A percentile compares a stretch with the other conserved stretches of the same genome.
Conservation (phyloP, 2,113 vertebrate genomes). For the Pollimyrus isidori region DNA sequence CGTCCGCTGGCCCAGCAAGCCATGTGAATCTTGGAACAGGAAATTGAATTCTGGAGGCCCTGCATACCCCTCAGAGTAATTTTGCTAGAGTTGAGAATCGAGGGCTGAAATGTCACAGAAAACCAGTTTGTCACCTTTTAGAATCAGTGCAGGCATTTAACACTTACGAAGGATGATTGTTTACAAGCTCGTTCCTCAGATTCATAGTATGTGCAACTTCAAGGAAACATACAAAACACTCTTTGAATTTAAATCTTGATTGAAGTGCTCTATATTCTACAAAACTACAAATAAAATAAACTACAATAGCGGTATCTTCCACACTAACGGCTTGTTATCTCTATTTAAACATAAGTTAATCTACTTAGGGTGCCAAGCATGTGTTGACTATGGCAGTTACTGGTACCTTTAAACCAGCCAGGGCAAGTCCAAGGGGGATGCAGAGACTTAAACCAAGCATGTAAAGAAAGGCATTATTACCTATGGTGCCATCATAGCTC, state of each 20-base stretch:
- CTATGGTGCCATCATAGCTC: not conserved
- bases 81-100: conserved; percentile 27
- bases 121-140: not conserved
- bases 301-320: not conserved
- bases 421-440: not conserved
- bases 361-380: not conserved
- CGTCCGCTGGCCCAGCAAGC: not conserved
- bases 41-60: conserved; percentile 29
- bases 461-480: not conserved
- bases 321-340: not conserved
- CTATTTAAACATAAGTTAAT: not conserved
- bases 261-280: not conserved
- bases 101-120: conserved; percentile 29
- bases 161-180: not conserved
- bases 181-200: not conserved
- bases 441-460: not conserved
- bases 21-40: conserved; percentile 27
- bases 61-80: conserved; percentile 18
- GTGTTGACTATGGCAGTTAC: not conserved
- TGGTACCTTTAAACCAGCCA: conserved; percentile 7
- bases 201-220: not conserved
- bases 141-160: not conserved
- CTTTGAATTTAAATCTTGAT: not conserved
- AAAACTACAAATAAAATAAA: conserved; percentile 2
- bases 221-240: not conserved